Evolutionary conservation across 2,113 vertebrate species (phyloP), one percentile per base, ranked within the genome.

Genomic region (Trachemys scripta): DNA sequence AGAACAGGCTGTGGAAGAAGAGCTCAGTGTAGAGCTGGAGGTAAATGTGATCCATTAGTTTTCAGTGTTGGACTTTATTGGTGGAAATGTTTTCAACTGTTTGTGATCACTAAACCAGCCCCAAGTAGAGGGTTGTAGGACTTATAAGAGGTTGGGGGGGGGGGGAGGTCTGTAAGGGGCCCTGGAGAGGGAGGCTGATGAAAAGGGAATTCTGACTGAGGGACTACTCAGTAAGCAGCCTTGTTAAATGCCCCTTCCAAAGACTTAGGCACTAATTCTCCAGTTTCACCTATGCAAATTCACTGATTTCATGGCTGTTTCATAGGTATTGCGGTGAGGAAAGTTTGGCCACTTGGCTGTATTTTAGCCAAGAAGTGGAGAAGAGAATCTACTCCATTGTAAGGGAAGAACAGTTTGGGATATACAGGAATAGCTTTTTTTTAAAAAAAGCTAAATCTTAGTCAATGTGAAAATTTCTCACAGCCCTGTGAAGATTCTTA

Each of bases 111-210:
- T 22, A 38, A 20, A 22, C 35, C 8, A 38, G 65, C 35, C 35
- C 16, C 35, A n/a, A 17, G 8, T 35, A 16, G 3, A 38, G 17
- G 19, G n/a, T 10, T 38, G 17, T 38, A 10, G n/a, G n/a, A 17
- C 29, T 62, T 31, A 13, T 62, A 31, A 62, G 59, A 69, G 17
- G 35, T 8, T n/a, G 65, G 9, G 20, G 62, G 8, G 57, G 5
- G 1, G 4, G 8, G 57, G 5, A 1, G 4, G 31, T 16, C 8
- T 69, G 4, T n/a, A 20, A 69, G 35, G 8, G 35, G n/a, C 2
- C n/a, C 65, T 22, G 9, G 65, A 72, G n/a, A 38, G 19, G n/a
- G 10, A 38, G 65, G 65, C n/a, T 72, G 65, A n/a, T 72, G 65
- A 72, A 72, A 38, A 38, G 65, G 65, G n/a, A 72, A 38, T n/a